A percentile compares a stretch with the other conserved stretches of the same genome.
Conservation (phyloP, 1,140 invertebrate species). For the Phortica variegata region DNA sequence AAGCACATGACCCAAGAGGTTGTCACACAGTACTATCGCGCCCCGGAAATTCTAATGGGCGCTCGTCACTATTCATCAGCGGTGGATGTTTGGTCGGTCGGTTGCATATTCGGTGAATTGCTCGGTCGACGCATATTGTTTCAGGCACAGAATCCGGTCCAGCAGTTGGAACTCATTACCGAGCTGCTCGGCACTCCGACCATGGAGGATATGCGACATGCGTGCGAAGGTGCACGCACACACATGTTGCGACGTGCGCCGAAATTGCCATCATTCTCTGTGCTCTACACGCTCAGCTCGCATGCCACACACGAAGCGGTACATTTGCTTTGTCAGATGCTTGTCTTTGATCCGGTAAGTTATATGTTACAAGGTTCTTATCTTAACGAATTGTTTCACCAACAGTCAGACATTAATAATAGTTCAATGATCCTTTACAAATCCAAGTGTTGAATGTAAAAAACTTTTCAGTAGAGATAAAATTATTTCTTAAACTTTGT, state of each 20-base stretch:
- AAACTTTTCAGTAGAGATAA: no score
- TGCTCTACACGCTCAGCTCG: slow-evolving; percentile 86
- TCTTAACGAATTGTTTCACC: background rate
- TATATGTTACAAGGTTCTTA: background rate
- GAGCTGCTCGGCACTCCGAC: slow-evolving; percentile 96
- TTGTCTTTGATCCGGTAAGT: slow-evolving; percentile 94
- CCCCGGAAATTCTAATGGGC: slow-evolving; percentile 97
- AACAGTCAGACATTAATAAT: background rate
- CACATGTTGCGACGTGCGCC: slow-evolving; percentile 89
- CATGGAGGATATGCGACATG: slow-evolving; percentile 91
- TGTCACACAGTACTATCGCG: slow-evolving; percentile 97
- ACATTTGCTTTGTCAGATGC: slow-evolving; percentile 96
- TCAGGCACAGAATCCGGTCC: slow-evolving; percentile 92
- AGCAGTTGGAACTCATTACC: slow-evolving; percentile 96
- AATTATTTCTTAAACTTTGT: no score
- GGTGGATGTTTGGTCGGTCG: slow-evolving; percentile 98
- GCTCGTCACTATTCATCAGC: slow-evolving; percentile 95
- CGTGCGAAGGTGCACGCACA: slow-evolving; percentile 91
- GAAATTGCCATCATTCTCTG: slow-evolving; percentile 84
- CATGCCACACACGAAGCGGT: slow-evolving; percentile 97
- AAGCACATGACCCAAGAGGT: slow-evolving; percentile 99
- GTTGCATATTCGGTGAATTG: slow-evolving; percentile 98
- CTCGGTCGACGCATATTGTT: slow-evolving; percentile 94
- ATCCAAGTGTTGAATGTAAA: no score
- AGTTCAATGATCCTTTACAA: no score